Conservation (phyloP, 2,113 vertebrate species). For the Chaetura pelagica region DNA sequence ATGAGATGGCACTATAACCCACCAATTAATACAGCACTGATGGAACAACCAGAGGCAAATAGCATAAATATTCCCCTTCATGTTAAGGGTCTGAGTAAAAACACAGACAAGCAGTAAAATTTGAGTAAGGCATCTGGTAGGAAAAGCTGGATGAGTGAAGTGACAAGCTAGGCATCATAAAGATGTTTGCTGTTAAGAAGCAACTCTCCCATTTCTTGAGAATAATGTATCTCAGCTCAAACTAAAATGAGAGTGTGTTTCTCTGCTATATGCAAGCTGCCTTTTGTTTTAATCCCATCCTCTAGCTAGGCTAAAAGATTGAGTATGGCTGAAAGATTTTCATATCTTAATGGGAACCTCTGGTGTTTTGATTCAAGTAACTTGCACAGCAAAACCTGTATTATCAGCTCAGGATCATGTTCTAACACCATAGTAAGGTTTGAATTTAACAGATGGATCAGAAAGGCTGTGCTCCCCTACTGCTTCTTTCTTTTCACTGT, state of each 20-base stretch:
- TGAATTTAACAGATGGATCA: background rate
- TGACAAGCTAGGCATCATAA: background rate
- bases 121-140: background rate
- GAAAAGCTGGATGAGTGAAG: background rate
- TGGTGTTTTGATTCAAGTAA: background rate
- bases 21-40: background rate
- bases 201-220: background rate
- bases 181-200: background rate
- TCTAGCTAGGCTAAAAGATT: background rate
- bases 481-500: background rate
- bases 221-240: background rate
- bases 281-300: background rate
- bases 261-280: background rate
- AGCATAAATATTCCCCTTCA: background rate
- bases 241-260: background rate
- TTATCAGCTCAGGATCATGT: background rate
- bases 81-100: background rate
- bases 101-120: background rate
- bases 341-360: background rate
- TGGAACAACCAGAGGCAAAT: background rate
- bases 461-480: background rate
- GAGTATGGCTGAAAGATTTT: background rate
- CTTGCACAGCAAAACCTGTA: background rate
- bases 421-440: background rate
- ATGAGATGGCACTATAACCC: background rate